phyloP scores from a whole-genome alignment of 2,888 invertebrate genomes.

The Phrixothrix hirtus region DNA sequence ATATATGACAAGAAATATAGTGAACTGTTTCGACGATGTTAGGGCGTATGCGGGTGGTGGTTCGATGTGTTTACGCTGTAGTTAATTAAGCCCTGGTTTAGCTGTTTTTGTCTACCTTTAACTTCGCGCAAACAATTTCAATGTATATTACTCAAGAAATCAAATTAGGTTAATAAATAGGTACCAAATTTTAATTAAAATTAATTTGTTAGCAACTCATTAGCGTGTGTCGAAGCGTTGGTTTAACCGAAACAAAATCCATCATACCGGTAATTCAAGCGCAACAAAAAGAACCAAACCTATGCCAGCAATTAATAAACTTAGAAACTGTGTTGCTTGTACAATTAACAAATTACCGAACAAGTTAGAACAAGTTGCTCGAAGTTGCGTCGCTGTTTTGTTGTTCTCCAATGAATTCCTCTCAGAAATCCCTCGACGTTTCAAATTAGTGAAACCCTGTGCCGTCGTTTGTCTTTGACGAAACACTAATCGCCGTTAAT shows the following conservation, averaged over 20 bases:
- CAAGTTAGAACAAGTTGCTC: conserved; percentile 17
- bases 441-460: conserved; percentile 10
- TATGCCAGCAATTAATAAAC: conserved; percentile 24
- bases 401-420: conserved; percentile 10
- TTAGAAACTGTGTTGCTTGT: conserved; percentile 13
- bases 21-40: conserved; percentile 1
- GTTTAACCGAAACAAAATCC: conserved; percentile 2
- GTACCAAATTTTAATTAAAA: conserved; percentile 13
- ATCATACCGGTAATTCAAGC: conserved; percentile 11
- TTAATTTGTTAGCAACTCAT: conserved; percentile 4
- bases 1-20: conserved; percentile 3
- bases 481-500: not conserved
- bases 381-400: conserved; percentile 7
- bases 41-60: not conserved
- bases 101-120: too few relatives aligned
- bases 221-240: not conserved
- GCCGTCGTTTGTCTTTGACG: not conserved
- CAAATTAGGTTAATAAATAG: not conserved
- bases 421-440: conserved; percentile 1
- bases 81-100: too few relatives aligned
- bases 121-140: too few relatives aligned
- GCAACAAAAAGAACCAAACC: conserved; percentile 13
- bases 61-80: not conserved
- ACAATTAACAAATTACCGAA: conserved; percentile 25
- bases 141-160: not conserved